Percentiles rank a stretch among this genome's conserved stretches.
Conservation (phyloP, 2,113 vertebrate genomes). For the Lampris incognitus region DNA sequence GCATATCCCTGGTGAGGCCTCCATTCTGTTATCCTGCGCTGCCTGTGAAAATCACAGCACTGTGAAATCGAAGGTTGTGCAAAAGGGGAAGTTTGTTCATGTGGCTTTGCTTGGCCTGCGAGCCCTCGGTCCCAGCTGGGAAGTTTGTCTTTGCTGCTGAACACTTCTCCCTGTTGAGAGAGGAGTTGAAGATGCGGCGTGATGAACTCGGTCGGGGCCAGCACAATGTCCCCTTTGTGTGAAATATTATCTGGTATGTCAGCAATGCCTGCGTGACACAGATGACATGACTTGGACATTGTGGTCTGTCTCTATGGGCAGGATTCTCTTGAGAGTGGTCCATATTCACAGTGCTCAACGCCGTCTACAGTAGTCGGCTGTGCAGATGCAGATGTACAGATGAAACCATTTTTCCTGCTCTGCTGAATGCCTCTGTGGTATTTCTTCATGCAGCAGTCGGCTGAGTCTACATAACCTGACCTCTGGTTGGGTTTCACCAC, state of each 20-base stretch:
- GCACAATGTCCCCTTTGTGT: slow-evolving; percentile 55
- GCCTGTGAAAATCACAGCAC: not conserved
- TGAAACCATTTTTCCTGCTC: slow-evolving; percentile 45
- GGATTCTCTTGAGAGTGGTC: slow-evolving; percentile 41
- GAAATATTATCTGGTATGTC: slow-evolving; percentile 51
- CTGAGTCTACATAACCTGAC: slow-evolving; percentile 34
- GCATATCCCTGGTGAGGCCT: not conserved
- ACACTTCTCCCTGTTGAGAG: slow-evolving; percentile 3
- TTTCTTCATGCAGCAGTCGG: slow-evolving; percentile 47
- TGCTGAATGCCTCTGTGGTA: slow-evolving; percentile 40
- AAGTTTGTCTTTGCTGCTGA: not conserved
- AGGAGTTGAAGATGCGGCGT: slow-evolving; percentile 31
- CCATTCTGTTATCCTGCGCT: not conserved
- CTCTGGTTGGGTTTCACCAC: slow-evolving; percentile 28
- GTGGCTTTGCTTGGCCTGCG: not conserved
- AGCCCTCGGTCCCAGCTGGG: not conserved
- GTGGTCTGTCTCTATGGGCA: slow-evolving; percentile 31
- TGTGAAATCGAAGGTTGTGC: not conserved
- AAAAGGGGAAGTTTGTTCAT: slow-evolving; percentile 1
- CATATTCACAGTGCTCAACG: slow-evolving; percentile 38
- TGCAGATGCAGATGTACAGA: slow-evolving; percentile 14
- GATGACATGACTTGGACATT: slow-evolving; percentile 47
- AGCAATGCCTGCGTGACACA: slow-evolving; percentile 51
- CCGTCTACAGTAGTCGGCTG: slow-evolving; percentile 11
- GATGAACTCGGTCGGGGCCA: slow-evolving; percentile 11